These are phyloP conservation scores for Philonicus albiceps DNA, from an alignment of 2,888 invertebrate genomes.

Conservation along the genomic window DNA sequence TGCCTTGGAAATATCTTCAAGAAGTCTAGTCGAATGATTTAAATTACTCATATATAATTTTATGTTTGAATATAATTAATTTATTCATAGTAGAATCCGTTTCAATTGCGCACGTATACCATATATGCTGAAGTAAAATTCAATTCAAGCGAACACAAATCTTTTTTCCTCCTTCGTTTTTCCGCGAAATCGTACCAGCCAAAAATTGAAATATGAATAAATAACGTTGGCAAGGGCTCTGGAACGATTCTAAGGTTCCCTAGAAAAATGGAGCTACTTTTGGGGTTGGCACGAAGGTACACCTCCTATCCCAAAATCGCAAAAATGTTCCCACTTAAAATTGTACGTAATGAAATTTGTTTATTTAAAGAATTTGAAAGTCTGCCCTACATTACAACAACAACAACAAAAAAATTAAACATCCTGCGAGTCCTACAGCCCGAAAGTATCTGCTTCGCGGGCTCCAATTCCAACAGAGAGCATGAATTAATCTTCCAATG, in stretches of 20 bases:
- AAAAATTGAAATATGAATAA: slow-evolving; percentile 36
- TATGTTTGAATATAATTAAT: slow-evolving; percentile 24
- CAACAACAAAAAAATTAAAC: too few species aligned
- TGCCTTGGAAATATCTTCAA: neutral
- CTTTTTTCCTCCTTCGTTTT: neutral
- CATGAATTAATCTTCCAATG: neutral
- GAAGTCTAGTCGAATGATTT: neutral
- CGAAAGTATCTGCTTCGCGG: neutral
- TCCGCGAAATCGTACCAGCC: neutral
- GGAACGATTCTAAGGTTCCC: neutral
- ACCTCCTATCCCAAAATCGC: neutral
- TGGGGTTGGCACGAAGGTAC: neutral
- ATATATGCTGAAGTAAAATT: slow-evolving; percentile 17
- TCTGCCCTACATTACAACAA: too few species aligned
- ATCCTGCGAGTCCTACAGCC: neutral
- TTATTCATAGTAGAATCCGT: slow-evolving; percentile 13
- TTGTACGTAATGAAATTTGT: slow-evolving; percentile 44
- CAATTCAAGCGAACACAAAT: slow-evolving; percentile 27
- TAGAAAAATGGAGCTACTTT: neutral
- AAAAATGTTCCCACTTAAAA: slow-evolving; percentile 7
- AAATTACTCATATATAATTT: slow-evolving; percentile 30
- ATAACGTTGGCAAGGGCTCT: neutral
- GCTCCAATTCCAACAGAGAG: neutral
- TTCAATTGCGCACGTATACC: neutral
- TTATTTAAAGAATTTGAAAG: slow-evolving; percentile 38